Percentiles rank a stretch among this genome's conserved stretches.
These are phyloP conservation scores for Flabesymbios commensalis DNA, from an alignment of 2,888 invertebrate genomes.

Conservation along the genomic window DNA sequence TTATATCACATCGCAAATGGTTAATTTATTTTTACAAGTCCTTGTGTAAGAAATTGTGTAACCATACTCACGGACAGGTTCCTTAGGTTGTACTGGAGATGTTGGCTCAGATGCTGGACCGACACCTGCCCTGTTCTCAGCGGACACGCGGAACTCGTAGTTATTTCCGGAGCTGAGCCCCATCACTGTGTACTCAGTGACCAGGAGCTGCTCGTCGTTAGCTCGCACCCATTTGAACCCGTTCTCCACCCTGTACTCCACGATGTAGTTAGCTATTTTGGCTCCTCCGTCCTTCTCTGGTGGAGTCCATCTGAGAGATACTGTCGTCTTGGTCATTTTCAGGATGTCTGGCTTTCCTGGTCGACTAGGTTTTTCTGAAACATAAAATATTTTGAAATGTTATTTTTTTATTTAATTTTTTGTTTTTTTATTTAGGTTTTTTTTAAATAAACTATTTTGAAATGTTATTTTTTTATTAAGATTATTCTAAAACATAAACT, in stretches of 20 bases:
- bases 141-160: conserved; percentile 66
- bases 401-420: too few species aligned
- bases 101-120: conserved; percentile 28
- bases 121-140: conserved; percentile 70
- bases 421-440: too few species aligned
- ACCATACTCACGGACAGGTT: conserved; percentile 22
- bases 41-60: too few species aligned
- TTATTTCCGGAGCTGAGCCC: conserved; percentile 60
- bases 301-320: conserved; percentile 70
- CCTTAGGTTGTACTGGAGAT: conserved; percentile 40
- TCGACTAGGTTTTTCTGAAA: conserved; percentile 63
- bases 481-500: too few species aligned
- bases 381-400: too few species aligned
- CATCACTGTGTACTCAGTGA: conserved; percentile 15
- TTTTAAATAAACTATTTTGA: too few species aligned
- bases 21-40: too few species aligned
- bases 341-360: conserved; percentile 28
- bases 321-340: conserved; percentile 71
- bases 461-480: too few species aligned
- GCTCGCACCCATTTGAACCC: conserved; percentile 26
- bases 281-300: conserved; percentile 41
- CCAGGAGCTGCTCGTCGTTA: conserved; percentile 11
- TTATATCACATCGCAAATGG: too few species aligned
- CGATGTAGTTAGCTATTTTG: conserved; percentile 38
- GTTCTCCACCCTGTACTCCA: conserved; percentile 49